Evolutionary conservation across 1,140 invertebrate species (phyloP).

Genomic region (Paraescarpia echinospica): DNA sequence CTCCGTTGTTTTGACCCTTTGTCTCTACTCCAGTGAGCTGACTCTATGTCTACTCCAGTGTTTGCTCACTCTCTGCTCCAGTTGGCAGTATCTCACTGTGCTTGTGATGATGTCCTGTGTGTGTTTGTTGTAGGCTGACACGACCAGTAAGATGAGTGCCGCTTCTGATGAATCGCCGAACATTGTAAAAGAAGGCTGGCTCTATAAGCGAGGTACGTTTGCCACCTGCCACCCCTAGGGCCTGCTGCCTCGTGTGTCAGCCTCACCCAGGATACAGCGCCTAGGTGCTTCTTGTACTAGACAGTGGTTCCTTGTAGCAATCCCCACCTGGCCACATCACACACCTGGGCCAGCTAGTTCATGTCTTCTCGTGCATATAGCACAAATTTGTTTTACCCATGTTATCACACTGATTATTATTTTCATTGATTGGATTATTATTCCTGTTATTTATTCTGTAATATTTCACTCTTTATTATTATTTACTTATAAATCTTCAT

Average conservation of each 20-base stretch:
- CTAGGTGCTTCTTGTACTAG: neutral
- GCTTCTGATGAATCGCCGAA: neutral
- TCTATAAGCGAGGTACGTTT: constrained; percentile 29
- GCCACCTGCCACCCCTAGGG: neutral
- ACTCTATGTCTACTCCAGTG: no score
- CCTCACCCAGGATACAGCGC: neutral
- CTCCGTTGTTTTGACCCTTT: no score
- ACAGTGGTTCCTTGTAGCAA: neutral
- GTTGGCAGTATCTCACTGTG: neutral
- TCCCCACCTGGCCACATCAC: neutral
- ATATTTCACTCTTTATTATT: no score
- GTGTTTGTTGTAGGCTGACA: neutral
- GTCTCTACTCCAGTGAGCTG: no score
- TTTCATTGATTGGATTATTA: no score
- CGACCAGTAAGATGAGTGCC: neutral
- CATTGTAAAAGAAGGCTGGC: constrained; percentile 33
- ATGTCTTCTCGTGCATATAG: neutral
- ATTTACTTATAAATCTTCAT: no score
- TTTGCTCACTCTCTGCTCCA: no score
- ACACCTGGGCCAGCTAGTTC: neutral
- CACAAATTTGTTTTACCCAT: no score
- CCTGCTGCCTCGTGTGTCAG: neutral
- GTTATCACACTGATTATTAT: no score
- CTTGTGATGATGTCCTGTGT: neutral
- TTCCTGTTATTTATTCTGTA: no score